Base-by-base conservation (phyloP, 1,140 invertebrate genomes). In the Drosophila bocki region DNA sequence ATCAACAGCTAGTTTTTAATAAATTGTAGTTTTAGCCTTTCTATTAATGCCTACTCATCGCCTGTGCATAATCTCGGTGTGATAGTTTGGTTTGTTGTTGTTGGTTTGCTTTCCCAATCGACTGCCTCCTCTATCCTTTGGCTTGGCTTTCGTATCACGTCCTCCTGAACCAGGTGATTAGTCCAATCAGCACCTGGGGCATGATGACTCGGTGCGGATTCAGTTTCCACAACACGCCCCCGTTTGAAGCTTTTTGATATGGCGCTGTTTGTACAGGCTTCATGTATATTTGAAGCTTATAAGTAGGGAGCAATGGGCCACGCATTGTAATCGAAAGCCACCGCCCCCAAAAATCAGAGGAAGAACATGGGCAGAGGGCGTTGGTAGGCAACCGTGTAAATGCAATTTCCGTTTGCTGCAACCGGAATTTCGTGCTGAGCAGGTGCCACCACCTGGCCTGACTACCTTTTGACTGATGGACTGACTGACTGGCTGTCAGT, bases 401-500 rank as follows among this genome's bases (percentile, higher is more conserved):
- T 87, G 84, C 84, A 87, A 87, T 87, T 87, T 87, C 84, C 84
- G 84, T 78, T 80, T 65, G 80, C 19, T 80, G 85, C 84, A 88
- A 59, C 78, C 81, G 78, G 84, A 88, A 88, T 88, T 88, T 71
- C 59, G 56, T 83, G 65, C 65, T 50, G 47, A 39, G 45, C 42
- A n/a, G 32, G 63, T 72, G 67, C 45, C 44, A 41, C 37, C 45
- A 37, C 53, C 54, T 60, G 67, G 70, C 15, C 37, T 70, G 68
- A 69, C 67, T 72, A 17, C 63, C 8, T 63, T 75, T 59, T 71
- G 82, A 72, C 68, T 60, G 79, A 48, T 44, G 44, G 42, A 58
- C 37, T 57, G 53, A 59, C 65, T 69, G 65, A 50, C 65, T 69
- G 65, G 19, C 65, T 48, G 69, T 48, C 69, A 70, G 42, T n/a